Evolutionary conservation across 23 tunicate species (phyloP).

Genomic region (Styela clava): DNA sequence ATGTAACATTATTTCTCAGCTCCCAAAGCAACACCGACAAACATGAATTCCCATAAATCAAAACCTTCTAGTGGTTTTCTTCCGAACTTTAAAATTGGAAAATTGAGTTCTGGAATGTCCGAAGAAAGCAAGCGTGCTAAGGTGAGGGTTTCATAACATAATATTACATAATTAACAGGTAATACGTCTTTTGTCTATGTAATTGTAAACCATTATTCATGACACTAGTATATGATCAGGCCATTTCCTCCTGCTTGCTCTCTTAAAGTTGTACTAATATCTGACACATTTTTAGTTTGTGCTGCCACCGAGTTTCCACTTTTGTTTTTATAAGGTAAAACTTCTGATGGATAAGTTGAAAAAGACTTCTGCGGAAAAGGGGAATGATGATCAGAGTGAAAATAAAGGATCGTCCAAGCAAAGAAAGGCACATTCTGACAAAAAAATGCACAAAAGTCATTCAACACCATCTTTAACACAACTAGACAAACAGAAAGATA

Average conservation of each 20-base stretch:
- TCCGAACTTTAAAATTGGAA: constrained; percentile 43
- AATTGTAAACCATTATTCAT: too few species aligned
- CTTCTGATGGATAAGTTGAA: constrained; percentile 64
- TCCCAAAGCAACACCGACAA: not conserved
- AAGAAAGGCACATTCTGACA: not conserved
- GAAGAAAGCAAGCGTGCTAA: constrained; percentile 68
- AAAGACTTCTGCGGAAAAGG: not conserved
- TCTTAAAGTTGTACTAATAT: too few species aligned
- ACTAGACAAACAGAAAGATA: not conserved
- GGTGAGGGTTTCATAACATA: not conserved
- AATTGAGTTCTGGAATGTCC: constrained; percentile 47
- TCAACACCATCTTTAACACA: not conserved
- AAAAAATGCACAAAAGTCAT: not conserved
- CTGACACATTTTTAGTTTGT: too few species aligned
- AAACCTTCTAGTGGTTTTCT: not conserved
- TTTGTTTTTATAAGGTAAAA: constrained; percentile 28
- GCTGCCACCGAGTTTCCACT: too few species aligned
- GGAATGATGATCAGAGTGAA: not conserved
- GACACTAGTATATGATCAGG: too few species aligned
- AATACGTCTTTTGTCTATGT: too few species aligned
- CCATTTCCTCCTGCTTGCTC: too few species aligned
- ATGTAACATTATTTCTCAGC: too few species aligned
- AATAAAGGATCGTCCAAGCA: not conserved
- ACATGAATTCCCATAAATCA: not conserved
- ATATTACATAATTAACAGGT: too few species aligned